These are phyloP conservation scores for Beris morrisii DNA, from an alignment of 2,888 invertebrate genomes.

Conservation along the genomic window DNA sequence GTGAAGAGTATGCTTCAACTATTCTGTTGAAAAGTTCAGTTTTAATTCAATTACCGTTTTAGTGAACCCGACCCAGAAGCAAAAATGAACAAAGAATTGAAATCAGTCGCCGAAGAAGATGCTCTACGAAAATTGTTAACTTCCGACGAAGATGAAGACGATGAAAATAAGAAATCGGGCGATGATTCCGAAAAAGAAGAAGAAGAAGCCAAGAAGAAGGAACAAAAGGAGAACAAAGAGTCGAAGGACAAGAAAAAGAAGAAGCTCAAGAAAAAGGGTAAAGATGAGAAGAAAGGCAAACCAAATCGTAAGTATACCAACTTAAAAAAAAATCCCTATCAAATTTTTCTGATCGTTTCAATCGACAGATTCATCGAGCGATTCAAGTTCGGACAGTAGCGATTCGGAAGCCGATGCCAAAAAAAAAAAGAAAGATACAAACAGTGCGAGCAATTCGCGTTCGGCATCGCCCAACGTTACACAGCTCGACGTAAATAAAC, in stretches of 20 bases:
- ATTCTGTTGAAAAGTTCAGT: neutral
- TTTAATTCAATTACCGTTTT: slow-evolving; percentile 33
- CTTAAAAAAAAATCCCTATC: slow-evolving; percentile 22
- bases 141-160: slow-evolving; percentile 86
- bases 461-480: slow-evolving; percentile 56
- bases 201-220: slow-evolving; percentile 73
- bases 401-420: slow-evolving; percentile 71
- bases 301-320: slow-evolving; percentile 18
- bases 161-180: slow-evolving; percentile 76
- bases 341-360: slow-evolving; percentile 33
- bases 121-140: slow-evolving; percentile 81
- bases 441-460: slow-evolving; percentile 54
- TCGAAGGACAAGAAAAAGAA: slow-evolving; percentile 63
- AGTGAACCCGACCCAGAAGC: slow-evolving; percentile 72
- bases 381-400: slow-evolving; percentile 70
- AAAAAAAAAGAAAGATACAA: slow-evolving; percentile 58
- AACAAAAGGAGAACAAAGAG: slow-evolving; percentile 63
- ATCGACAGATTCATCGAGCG: slow-evolving; percentile 65
- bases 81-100: slow-evolving; percentile 79
- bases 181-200: slow-evolving; percentile 75
- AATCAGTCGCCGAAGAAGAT: slow-evolving; percentile 88
- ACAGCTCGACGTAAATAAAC: slow-evolving; percentile 47
- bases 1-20: slow-evolving; percentile 62
- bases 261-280: slow-evolving; percentile 65
- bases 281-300: slow-evolving; percentile 65